Evolutionary conservation across 2,797 vertebrate genomes (phyloP), one percentile per base, ranked within the genome.

Genomic region (Echiichthys vipera): DNA sequence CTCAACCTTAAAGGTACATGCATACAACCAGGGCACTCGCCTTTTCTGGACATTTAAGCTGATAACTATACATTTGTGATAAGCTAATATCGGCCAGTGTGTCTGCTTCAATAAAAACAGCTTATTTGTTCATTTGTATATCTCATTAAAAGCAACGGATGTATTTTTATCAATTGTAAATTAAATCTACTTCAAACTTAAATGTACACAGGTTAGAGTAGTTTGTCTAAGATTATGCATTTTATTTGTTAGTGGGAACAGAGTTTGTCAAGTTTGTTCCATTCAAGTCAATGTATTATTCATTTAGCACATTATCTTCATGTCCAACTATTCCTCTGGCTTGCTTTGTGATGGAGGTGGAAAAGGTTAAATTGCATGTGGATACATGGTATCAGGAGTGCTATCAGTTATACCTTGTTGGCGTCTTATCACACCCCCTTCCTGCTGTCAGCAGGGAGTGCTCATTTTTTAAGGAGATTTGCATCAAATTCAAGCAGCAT

Each of bases 401-500:
- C 93, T 82, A 95, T 96, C 95, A 94, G 91, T 93, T 95, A 87
- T 93, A 94, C 91, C 94, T 94, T 93, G 91, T 94, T 95, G 91
- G 91, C 91, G 91, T 95, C 93, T 95, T 93, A 95, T 94, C 93
- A 88, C 89, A 63, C 84, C 71, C n/a, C 71, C 74, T 95, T 95
- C 89, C 92, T 93, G 85, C 94, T 94, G 94, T 95, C 95, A 95
- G 87, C 91, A 55, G 80, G 91, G 86, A 88, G 88, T 78, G 83
- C 88, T 93, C 89, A 91, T 94, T 94, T 95, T 94, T 92, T 93
- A 88, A 90, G 93, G 90, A 94, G 95, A 96, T 96, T 96, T 96
- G 89, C 94, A 94, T 95, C 92, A 92, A 92, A 93, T 92, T 90
- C 89, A 88, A 91, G 89, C 86, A 89, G 90, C 89, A 82, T 93